Evolutionary conservation across 2,888 invertebrate genomes (phyloP).

Genomic region (Cosmia pyralina): DNA sequence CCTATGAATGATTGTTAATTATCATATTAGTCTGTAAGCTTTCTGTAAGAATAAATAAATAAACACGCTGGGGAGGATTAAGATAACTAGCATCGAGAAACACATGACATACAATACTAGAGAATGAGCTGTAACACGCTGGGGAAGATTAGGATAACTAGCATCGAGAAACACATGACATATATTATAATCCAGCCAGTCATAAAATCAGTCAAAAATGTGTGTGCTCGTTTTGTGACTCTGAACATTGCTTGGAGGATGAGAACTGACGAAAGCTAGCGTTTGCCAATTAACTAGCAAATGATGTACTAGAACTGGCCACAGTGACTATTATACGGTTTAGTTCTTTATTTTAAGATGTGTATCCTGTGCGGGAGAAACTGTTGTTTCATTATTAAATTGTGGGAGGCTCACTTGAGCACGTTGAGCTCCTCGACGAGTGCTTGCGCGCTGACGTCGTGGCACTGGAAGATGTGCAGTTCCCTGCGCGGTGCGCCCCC

Average conservation of each 20-base stretch:
- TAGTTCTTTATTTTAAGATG: neutral
- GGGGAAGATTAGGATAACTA: neutral
- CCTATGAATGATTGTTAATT: no score
- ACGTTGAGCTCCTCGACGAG: constrained; percentile 94
- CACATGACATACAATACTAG: neutral
- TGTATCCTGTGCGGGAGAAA: neutral
- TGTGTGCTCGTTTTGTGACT: neutral
- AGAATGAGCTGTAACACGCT: neutral
- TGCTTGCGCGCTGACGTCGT: constrained; percentile 94
- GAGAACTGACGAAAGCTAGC: neutral
- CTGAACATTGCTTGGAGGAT: neutral
- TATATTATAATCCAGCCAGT: neutral
- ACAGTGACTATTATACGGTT: no score
- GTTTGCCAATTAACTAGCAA: neutral
- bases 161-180: neutral
- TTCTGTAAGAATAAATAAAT: no score
- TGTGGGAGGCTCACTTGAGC: constrained; percentile 87
- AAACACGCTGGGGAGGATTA: no score
- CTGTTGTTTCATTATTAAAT: no score
- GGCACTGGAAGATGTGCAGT: constrained; percentile 99
- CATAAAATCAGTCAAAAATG: neutral
- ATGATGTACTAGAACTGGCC: neutral
- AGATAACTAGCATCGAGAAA: no score
- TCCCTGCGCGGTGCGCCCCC: constrained; percentile 91
- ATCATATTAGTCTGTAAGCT: no score